Conservation (phyloP, 2,113 vertebrate species). For the Suricata suricatta region DNA sequence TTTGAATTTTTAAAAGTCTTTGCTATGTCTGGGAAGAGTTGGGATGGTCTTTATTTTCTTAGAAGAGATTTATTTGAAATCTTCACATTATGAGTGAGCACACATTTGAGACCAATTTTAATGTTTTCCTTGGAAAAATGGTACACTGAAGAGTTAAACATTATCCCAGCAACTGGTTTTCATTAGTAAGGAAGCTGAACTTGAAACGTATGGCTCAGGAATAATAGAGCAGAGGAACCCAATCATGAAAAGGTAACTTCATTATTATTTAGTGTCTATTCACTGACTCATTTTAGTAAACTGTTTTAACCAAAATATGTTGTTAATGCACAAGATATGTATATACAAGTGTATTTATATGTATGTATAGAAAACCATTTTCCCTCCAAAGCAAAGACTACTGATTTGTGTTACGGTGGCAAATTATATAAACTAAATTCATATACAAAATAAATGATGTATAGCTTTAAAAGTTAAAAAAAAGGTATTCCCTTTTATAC, state of each 20-base stretch:
- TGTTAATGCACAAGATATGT: background rate
- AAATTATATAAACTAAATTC: background rate
- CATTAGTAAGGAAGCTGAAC: background rate
- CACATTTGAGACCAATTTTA: background rate
- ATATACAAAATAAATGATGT: background rate
- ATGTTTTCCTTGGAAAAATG: conserved; percentile 20
- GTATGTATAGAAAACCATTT: background rate
- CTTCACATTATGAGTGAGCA: background rate
- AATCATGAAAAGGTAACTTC: background rate
- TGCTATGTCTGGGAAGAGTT: background rate
- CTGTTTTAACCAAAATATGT: background rate
- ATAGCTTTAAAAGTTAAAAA: background rate
- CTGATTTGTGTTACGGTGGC: background rate
- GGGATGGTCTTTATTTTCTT: background rate
- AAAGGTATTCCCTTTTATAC: background rate
- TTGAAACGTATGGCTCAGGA: background rate
- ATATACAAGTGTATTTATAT: background rate
- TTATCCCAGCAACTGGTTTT: background rate
- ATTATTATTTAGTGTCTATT: background rate
- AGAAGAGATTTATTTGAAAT: conserved; percentile 18
- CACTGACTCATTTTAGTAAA: background rate
- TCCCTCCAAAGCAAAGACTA: background rate
- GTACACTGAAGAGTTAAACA: background rate
- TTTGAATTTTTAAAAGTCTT: background rate
- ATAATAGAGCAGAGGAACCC: background rate